Evolutionary conservation across 2,797 vertebrate species (phyloP), one percentile per base, ranked within the genome.

Genomic region (Pseudochromis fuscus): DNA sequence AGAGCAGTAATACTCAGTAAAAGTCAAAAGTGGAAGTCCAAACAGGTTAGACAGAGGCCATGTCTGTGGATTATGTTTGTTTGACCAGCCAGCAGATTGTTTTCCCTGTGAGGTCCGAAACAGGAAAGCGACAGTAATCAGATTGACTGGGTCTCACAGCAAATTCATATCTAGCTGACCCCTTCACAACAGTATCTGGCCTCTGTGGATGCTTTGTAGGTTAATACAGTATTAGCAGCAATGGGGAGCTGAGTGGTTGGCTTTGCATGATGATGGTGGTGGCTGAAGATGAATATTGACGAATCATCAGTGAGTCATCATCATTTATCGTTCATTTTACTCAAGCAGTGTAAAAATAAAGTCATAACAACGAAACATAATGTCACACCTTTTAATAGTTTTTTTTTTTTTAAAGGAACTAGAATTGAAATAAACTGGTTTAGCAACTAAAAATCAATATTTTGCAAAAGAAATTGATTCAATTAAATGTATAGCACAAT

Each of bases 191-290:
- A 24, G 61, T 68, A 45, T 77, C 49, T 52, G 64, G 46, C 64
- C 53, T 72, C 67, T 71, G 46, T 21, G 55, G 65, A 50, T 10
- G 18, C 38, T 90, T 91, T 92, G 68, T 87, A 83, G 91, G 91
- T 89, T 92, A 93, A 93, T 90, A 82, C 80, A 63, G 87, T 62
- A 86, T 93, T 84, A 91, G 81, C 40, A 33, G 53, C 67, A 63
- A 63, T 68, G 60, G 60, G 73, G 71, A 77, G 27, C 24, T 53
- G n/a, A n/a, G 59, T 28, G 50, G 56, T 38, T 81, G 53, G 49
- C 71, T 64, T 72, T 51, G 45, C n/a, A 37, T 74, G n/a, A 55
- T 35, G 72, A 6, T 8, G 24, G 16, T 37, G 25, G 49, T 28
- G 50, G 52, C 60, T 59, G 30, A 42, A 61, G 59, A 38, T 57